A percentile compares a stretch with the other conserved stretches of the same genome.
Conservation (phyloP, 1,140 invertebrate genomes). For the Tetranychus cinnabarinus region DNA sequence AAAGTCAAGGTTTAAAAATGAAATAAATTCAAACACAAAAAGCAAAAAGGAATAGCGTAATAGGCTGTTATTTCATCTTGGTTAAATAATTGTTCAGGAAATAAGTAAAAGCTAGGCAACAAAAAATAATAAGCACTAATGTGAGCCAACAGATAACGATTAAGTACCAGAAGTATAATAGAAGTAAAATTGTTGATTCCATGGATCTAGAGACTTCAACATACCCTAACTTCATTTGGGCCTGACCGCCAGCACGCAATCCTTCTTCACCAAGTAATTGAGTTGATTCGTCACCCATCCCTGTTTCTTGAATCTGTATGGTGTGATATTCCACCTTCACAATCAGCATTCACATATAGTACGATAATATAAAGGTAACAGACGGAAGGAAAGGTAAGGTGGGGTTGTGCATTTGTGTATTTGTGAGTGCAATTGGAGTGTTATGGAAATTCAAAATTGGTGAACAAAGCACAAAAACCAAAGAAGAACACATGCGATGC, state of each 20-base stretch:
- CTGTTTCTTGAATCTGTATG: constrained; percentile 17
- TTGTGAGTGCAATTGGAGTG: too few relatives aligned
- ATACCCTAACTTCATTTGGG: constrained; percentile 70
- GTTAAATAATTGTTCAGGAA: background rate
- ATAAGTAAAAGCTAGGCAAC: too few relatives aligned
- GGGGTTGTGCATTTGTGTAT: too few relatives aligned
- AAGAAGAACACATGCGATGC: too few relatives aligned
- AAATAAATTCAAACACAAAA: background rate
- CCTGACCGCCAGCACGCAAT: constrained; percentile 63
- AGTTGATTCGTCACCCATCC: constrained; percentile 68
- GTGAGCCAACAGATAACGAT: too few relatives aligned
- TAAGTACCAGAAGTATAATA: too few relatives aligned
- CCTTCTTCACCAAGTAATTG: constrained; percentile 81
- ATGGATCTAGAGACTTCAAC: constrained; percentile 4
- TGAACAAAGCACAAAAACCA: too few relatives aligned
- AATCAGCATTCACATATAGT: background rate
- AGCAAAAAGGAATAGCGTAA: background rate
- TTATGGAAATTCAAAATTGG: too few relatives aligned
- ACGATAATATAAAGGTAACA: background rate
- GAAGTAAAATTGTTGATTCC: too few relatives aligned
- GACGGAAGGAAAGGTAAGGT: background rate
- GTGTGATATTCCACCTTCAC: constrained; percentile 2
- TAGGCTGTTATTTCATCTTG: background rate
- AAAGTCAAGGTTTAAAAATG: background rate
- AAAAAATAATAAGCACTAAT: too few relatives aligned